These are phyloP conservation scores for Onychostoma macrolepis DNA, from an alignment of 2,113 vertebrate species.

Conservation along the genomic window DNA sequence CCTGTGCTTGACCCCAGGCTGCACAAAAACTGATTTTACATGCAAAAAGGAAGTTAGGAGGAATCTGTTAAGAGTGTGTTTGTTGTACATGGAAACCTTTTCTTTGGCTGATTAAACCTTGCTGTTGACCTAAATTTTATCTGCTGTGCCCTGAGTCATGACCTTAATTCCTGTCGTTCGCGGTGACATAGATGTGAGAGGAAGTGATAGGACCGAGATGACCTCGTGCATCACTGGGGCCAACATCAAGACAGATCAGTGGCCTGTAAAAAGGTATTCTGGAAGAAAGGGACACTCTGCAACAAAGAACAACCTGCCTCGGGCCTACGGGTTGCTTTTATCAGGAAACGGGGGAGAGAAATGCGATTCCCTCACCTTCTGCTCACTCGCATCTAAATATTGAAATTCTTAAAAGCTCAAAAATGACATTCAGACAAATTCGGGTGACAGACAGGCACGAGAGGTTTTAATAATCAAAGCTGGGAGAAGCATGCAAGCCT, in stretches of 20 bases:
- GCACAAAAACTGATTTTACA: neutral
- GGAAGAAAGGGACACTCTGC: constrained; percentile 47
- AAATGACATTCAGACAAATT: neutral
- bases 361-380: neutral
- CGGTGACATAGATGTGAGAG: constrained; percentile 48
- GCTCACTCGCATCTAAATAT: neutral
- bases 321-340: constrained; percentile 20
- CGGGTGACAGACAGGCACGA: neutral
- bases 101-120: constrained; percentile 7
- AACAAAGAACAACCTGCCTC: constrained; percentile 36
- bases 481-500: constrained; percentile 31
- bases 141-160: constrained; percentile 45
- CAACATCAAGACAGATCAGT: constrained; percentile 55
- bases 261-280: constrained; percentile 49
- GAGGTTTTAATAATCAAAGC: constrained; percentile 16
- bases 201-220: constrained; percentile 49
- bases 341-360: constrained; percentile 15
- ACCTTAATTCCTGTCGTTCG: constrained; percentile 55
- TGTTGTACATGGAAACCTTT: constrained; percentile 8
- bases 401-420: constrained; percentile 6
- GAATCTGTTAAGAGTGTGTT: neutral
- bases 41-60: neutral
- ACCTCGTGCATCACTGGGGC: constrained; percentile 41
- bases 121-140: constrained; percentile 46
- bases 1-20: neutral